Conservation (phyloP, 2,888 invertebrate genomes). For the Ectemnius lituratus region DNA sequence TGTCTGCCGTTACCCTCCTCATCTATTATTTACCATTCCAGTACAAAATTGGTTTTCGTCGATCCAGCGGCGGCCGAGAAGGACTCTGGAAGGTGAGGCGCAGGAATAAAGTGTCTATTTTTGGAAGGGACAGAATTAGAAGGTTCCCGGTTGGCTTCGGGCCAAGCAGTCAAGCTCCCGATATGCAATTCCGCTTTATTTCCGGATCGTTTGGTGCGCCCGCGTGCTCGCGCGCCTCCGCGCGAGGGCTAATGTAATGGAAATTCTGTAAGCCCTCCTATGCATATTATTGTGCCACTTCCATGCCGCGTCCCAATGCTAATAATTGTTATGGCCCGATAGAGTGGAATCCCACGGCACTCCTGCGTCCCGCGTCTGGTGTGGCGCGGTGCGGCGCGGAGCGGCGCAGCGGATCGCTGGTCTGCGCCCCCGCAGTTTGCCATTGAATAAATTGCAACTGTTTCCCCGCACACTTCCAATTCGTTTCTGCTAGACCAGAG, state of each 20-base stretch:
- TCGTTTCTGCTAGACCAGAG: slow-evolving; percentile 56
- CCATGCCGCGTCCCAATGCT: slow-evolving; percentile 63
- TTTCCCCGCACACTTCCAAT: slow-evolving; percentile 46
- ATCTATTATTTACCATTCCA: slow-evolving; percentile 29
- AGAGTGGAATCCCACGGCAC: slow-evolving; percentile 59
- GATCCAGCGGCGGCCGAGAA: slow-evolving; percentile 27
- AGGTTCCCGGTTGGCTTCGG: slow-evolving; percentile 55
- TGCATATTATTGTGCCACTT: slow-evolving; percentile 74
- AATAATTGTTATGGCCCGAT: slow-evolving; percentile 73
- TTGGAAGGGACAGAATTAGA: slow-evolving; percentile 65
- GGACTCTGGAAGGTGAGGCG: slow-evolving; percentile 42
- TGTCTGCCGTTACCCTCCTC: slow-evolving; percentile 20
- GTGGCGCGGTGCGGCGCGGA: slow-evolving; percentile 13
- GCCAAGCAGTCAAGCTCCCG: slow-evolving; percentile 66
- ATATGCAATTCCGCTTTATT: slow-evolving; percentile 74
- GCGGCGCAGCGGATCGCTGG: slow-evolving; percentile 12
- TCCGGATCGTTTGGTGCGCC: slow-evolving; percentile 71
- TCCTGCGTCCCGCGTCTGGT: slow-evolving; percentile 31
- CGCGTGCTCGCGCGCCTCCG: slow-evolving; percentile 61
- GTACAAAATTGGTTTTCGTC: slow-evolving; percentile 38
- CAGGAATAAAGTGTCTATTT: slow-evolving; percentile 58
- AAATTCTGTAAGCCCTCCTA: slow-evolving; percentile 69
- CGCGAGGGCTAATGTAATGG: slow-evolving; percentile 73
- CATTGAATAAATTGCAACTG: slow-evolving; percentile 67
- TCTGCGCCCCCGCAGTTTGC: slow-evolving; percentile 38